phyloP scores from a whole-genome alignment of 2,113 vertebrate genomes.

The Gobius niger region DNA sequence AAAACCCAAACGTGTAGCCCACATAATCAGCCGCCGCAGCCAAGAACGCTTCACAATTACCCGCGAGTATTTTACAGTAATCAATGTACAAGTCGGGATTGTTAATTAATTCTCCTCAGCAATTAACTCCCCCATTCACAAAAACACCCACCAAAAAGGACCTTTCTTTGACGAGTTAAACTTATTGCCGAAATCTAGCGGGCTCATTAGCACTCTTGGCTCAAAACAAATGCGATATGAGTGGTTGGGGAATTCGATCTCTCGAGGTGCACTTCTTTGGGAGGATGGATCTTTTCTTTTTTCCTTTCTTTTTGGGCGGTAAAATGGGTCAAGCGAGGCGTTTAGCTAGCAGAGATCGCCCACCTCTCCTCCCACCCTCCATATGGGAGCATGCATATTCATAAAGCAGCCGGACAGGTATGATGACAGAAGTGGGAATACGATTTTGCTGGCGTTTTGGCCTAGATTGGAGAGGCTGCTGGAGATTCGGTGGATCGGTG shows the following conservation, averaged over 20 bases:
- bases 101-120: conserved; percentile 61
- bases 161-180: conserved; percentile 61
- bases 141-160: conserved; percentile 55
- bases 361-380: conserved; percentile 64
- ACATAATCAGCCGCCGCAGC: conserved; percentile 62
- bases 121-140: conserved; percentile 61
- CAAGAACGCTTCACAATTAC: conserved; percentile 58
- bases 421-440: conserved; percentile 21
- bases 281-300: conserved; percentile 34
- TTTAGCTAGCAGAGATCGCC: conserved; percentile 57
- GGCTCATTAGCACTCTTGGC: conserved; percentile 55
- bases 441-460: conserved; percentile 17
- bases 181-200: conserved; percentile 36
- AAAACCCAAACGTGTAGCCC: conserved; percentile 38
- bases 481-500: background rate
- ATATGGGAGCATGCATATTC: conserved; percentile 66
- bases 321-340: conserved; percentile 58
- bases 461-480: conserved; percentile 9
- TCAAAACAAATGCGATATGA: conserved; percentile 50
- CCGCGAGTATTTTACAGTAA: conserved; percentile 61
- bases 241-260: conserved; percentile 41
- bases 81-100: conserved; percentile 65
- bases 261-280: conserved; percentile 4
- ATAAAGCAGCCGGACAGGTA: conserved; percentile 58
- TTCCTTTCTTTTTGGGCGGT: conserved; percentile 1